Base-by-base conservation (phyloP, 2,797 vertebrate genomes). In the Serranus cabrilla region DNA sequence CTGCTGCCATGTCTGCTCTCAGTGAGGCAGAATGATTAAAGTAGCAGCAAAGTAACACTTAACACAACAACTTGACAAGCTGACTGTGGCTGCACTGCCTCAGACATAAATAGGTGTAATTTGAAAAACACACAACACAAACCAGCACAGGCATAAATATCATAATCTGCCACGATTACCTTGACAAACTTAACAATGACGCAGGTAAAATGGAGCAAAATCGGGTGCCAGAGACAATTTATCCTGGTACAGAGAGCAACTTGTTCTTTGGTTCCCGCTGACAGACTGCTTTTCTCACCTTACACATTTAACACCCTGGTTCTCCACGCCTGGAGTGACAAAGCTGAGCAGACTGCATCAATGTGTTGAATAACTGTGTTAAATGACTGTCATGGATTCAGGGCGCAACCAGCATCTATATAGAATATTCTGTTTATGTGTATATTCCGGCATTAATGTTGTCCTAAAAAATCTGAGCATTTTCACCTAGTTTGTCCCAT, bases 11-110 rank as follows among this genome's bases (percentile, higher is more conserved):
- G 80, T 77, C 70, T 66, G 54, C 68, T 88, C 57, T 54, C 69
- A 73, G 46, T 62, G 72, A 81, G 71, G 77, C 74, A 67, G 78
- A 86, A 74, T 76, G 87, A 87, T 88, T 87, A 85, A 86, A 87
- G 78, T 40, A 62, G 74, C 70, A 61, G 70, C 59, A 67, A 71
- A 82, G 61, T 71, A 81, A 84, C 72, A 82, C 66, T 78, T 76
- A 81, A 78, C 71, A 68, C 71, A 78, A 60, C 68, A 77, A 67
- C 54, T 56, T 84, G 89, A 88, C 81, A 87, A 82, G 74, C 25
- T 80, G 54, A 78, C 64, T 77, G 74, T 54, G 67, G 68, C 77
- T 77, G 61, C 58, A 42, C 65, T 40, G 40, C 76, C 57, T 73
- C 25, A 64, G 78, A 84, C 57, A 66, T 64, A 82, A 81, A 82